phyloP scores from a whole-genome alignment of 2,113 vertebrate species.

The Syngnathus typhle region DNA sequence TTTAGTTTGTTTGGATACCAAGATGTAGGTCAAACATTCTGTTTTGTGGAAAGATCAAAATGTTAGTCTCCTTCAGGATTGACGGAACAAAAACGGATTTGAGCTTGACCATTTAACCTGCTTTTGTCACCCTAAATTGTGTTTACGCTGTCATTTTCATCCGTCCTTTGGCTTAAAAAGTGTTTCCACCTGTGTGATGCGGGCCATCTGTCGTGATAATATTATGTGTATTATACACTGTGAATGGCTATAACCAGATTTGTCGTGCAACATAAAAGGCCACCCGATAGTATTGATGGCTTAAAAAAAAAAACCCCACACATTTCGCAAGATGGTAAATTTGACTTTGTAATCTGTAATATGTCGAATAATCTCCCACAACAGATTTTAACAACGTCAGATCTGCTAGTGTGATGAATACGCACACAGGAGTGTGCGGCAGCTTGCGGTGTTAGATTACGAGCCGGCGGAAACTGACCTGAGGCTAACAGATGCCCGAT shows the following conservation, averaged over 20 bases:
- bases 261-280: slow-evolving; percentile 17
- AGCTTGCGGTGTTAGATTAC: slow-evolving; percentile 60
- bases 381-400: not conserved
- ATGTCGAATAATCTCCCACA: slow-evolving; percentile 3
- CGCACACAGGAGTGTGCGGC: slow-evolving; percentile 29
- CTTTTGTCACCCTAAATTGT: slow-evolving; percentile 22
- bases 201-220: slow-evolving; percentile 58
- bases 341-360: not conserved
- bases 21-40: not conserved
- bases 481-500: slow-evolving; percentile 72
- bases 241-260: slow-evolving; percentile 48
- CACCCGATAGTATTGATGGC: slow-evolving; percentile 46
- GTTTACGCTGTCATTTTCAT: slow-evolving; percentile 18
- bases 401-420: slow-evolving; percentile 39
- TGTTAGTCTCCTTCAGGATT: not conserved
- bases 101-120: slow-evolving; percentile 28
- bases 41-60: not conserved
- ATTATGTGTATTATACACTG: slow-evolving; percentile 22
- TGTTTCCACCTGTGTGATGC: slow-evolving; percentile 53
- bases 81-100: not conserved
- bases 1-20: not conserved
- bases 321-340: slow-evolving; percentile 1
- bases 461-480: slow-evolving; percentile 59
- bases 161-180: slow-evolving; percentile 36
- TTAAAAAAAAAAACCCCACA: slow-evolving; percentile 8